Percentiles rank a stretch among this genome's conserved stretches.
Conservation (phyloP, 2,113 vertebrate species). For the Ondatra zibethicus region DNA sequence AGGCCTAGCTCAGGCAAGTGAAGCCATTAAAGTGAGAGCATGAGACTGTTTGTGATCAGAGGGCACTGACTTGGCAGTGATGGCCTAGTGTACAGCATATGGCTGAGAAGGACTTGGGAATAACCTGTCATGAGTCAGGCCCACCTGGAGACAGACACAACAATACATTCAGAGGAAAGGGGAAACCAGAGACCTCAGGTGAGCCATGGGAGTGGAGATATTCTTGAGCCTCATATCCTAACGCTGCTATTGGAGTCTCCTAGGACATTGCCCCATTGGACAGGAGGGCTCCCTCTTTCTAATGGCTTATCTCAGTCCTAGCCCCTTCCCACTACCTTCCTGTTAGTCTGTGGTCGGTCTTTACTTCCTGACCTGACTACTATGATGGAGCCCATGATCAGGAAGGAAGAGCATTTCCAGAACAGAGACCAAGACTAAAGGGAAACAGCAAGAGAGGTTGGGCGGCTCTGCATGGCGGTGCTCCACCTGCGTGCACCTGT, state of each 20-base stretch:
- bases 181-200: not conserved
- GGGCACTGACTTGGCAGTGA: not conserved
- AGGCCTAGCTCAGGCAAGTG: not conserved
- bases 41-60: not conserved
- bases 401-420: not conserved
- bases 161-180: not conserved
- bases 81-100: not conserved
- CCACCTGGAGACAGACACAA: not conserved
- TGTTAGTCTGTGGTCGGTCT: no score
- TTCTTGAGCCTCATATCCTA: not conserved
- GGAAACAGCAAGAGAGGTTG: not conserved
- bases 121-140: no score
- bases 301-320: not conserved
- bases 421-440: not conserved
- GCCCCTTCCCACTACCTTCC: not conserved
- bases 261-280: not conserved
- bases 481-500: not conserved
- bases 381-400: not conserved
- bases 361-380: not conserved
- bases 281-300: not conserved
- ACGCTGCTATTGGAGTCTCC: not conserved
- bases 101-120: not conserved
- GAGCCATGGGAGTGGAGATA: not conserved
- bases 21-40: not conserved
- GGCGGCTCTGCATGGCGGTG: not conserved